Evolutionary conservation across 37 sponge, comb jelly and placozoan species (phyloP).

Genomic region (Bolinopsis microptera): DNA sequence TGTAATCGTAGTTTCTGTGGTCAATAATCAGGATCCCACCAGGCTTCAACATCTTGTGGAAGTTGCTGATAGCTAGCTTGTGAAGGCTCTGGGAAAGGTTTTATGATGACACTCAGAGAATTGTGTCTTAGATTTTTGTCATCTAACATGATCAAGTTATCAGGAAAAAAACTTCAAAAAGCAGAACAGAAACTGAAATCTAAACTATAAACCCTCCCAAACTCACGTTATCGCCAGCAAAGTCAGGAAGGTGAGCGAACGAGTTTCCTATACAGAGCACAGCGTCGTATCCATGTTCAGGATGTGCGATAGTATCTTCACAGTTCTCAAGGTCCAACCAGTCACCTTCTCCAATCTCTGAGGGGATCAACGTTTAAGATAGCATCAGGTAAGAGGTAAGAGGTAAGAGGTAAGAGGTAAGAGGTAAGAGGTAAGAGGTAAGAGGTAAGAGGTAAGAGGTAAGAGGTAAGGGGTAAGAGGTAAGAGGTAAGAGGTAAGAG

Average conservation of each 20-base stretch:
- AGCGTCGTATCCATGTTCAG: constrained; percentile 64
- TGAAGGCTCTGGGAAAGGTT: constrained; percentile 51
- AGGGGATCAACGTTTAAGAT: not conserved
- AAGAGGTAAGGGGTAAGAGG: no score
- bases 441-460: no score
- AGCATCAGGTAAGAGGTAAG: no score
- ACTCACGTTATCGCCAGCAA: constrained; percentile 57
- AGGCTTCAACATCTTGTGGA: constrained; percentile 67
- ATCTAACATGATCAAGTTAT: no score
- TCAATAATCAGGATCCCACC: constrained; percentile 69
- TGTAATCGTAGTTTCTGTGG: constrained; percentile 70
- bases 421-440: no score
- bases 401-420: no score
- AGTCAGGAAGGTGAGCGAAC: constrained; percentile 69
- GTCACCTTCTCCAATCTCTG: constrained; percentile 67
- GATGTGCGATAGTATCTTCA: constrained; percentile 23
- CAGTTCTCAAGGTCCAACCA: constrained; percentile 65
- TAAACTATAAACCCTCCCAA: no score
- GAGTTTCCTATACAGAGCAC: constrained; percentile 68
- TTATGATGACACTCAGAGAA: not conserved
- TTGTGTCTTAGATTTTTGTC: not conserved
- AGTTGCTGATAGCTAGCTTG: constrained; percentile 66
- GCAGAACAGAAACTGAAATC: no score
- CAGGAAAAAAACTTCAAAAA: no score
- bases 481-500: no score